A percentile compares a stretch with the other conserved stretches of the same genome.
Conservation (phyloP, 2,888 invertebrate species). For the Drosophila nr. perissopoda region DNA sequence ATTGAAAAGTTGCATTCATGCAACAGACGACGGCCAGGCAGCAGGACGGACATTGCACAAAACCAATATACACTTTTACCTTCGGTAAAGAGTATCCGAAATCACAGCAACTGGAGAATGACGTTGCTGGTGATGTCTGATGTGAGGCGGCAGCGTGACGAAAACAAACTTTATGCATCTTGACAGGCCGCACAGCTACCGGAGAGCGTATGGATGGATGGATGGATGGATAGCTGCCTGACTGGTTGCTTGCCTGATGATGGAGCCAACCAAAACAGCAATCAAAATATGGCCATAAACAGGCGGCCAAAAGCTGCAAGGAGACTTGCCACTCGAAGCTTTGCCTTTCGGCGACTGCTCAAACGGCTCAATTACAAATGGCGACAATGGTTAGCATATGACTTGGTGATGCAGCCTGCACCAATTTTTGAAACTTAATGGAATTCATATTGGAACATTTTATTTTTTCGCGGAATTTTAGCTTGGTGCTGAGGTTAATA, state of each 20-base stretch:
- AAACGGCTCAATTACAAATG: constrained; percentile 74
- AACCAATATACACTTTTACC: neutral
- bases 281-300: constrained; percentile 76
- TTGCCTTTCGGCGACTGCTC: constrained; percentile 9
- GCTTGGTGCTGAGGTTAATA: constrained; percentile 16
- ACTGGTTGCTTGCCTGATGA: constrained; percentile 2
- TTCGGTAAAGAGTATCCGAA: neutral
- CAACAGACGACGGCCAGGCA: neutral
- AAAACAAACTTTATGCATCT: constrained; percentile 69
- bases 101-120: constrained; percentile 5
- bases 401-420: constrained; percentile 22
- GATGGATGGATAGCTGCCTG: constrained; percentile 24
- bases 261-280: constrained; percentile 49
- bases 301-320: constrained; percentile 49
- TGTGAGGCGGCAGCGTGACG: constrained; percentile 63
- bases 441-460: constrained; percentile 13
- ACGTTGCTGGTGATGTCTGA: constrained; percentile 46
- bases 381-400: constrained; percentile 58
- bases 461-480: constrained; percentile 38
- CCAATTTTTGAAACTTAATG: constrained; percentile 39
- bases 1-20: neutral
- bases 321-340: constrained; percentile 9
- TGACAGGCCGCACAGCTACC: constrained; percentile 60
- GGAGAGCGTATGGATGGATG: constrained; percentile 36
- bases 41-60: neutral